A percentile compares a stretch with the other conserved stretches of the same genome.
phyloP scores from a whole-genome alignment of 1,140 invertebrate species.

The Platorchestia sp. region DNA sequence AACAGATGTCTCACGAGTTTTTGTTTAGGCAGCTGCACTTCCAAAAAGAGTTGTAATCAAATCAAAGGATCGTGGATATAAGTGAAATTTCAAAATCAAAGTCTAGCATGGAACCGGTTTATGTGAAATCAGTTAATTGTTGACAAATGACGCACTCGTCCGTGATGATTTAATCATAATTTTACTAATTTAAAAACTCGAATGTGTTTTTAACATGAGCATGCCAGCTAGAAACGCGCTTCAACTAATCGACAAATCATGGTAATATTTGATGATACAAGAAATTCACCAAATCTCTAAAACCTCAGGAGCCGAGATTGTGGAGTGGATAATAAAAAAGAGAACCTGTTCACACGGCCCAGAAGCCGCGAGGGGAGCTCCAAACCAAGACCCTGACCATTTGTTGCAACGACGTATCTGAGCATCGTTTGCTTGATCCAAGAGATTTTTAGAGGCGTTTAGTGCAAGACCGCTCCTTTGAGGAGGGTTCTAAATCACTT shows the following conservation, averaged over 20 bases:
- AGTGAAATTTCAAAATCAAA: no score
- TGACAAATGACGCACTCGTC: no score
- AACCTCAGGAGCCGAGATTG: neutral
- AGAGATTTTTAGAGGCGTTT: conserved; percentile 8
- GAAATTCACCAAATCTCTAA: neutral
- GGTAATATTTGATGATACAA: neutral
- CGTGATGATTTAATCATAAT: no score
- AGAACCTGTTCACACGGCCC: neutral
- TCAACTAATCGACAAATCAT: neutral
- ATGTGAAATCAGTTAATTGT: no score
- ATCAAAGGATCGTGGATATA: no score
- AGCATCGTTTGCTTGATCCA: neutral
- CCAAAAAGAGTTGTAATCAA: no score
- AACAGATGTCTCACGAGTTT: no score
- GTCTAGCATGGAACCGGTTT: no score
- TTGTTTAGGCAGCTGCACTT: no score
- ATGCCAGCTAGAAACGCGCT: no score
- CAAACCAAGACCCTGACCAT: neutral
- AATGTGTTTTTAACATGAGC: no score
- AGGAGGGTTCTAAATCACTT: neutral
- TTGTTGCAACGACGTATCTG: neutral
- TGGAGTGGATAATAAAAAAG: neutral
- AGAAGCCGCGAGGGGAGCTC: neutral
- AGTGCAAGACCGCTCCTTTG: neutral
- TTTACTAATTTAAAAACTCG: no score